Conservation (phyloP, 2,797 vertebrate species). For the Clarias laeviceps region DNA sequence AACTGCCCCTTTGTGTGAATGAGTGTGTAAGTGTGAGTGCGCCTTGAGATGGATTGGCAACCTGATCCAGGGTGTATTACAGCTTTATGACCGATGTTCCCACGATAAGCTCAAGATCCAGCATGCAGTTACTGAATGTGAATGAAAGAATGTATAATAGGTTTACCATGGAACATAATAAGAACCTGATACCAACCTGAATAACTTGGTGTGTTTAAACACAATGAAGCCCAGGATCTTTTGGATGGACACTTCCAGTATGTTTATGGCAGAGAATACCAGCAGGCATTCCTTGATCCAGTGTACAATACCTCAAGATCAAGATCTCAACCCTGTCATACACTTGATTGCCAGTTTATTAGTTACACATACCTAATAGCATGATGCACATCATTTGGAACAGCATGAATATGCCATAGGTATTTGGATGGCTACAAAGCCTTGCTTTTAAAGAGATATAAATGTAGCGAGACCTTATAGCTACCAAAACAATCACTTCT, state of each 20-base stretch:
- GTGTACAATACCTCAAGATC: neutral
- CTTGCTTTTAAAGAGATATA: neutral
- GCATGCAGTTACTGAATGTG: neutral
- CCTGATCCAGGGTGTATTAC: neutral
- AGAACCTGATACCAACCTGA: neutral
- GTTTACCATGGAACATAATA: neutral
- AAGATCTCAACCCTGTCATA: neutral
- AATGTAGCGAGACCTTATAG: neutral
- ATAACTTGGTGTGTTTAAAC: neutral
- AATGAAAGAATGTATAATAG: neutral
- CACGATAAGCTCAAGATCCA: neutral
- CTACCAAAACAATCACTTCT: neutral
- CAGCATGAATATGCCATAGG: neutral
- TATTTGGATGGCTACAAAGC: neutral
- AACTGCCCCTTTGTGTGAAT: neutral
- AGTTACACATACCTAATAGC: neutral
- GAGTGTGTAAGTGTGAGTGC: neutral
- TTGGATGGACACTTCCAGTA: conserved; percentile 6
- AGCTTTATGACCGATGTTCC: neutral
- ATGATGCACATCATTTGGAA: neutral
- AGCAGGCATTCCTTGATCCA: neutral
- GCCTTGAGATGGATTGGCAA: neutral
- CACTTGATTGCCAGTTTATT: neutral
- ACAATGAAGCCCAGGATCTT: neutral
- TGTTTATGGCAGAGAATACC: neutral